Evolutionary conservation across 2,113 vertebrate species (phyloP).

Genomic region (Empidonax traillii): DNA sequence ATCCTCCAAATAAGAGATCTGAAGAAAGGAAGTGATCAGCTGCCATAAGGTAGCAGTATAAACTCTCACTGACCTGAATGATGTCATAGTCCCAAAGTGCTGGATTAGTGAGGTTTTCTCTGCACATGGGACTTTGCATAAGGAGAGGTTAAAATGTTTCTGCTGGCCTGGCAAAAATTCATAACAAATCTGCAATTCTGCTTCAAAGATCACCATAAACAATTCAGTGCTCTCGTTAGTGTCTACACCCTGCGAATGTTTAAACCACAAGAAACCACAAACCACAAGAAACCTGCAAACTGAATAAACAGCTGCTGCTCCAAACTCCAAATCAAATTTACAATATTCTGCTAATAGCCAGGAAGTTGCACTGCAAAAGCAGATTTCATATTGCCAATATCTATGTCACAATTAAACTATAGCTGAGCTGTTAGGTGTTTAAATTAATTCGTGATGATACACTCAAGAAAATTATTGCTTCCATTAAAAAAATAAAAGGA

Average conservation of each 20-base stretch:
- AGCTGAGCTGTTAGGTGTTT: constrained; percentile 39
- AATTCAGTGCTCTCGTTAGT: constrained; percentile 43
- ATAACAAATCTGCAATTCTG: constrained; percentile 34
- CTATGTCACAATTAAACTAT: constrained; percentile 22
- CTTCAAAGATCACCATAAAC: constrained; percentile 60
- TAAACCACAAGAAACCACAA: constrained; percentile 71
- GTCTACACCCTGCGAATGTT: constrained; percentile 66
- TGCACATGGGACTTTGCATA: background rate
- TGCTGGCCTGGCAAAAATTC: constrained; percentile 39
- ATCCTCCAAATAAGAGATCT: background rate
- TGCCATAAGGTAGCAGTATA: background rate
- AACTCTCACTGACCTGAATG: background rate
- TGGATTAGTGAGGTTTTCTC: background rate
- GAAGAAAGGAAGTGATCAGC: background rate
- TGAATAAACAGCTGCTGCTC: constrained; percentile 67
- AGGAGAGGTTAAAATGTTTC: constrained; percentile 20
- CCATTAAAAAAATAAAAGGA: background rate
- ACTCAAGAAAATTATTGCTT: constrained; percentile 14
- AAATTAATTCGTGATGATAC: constrained; percentile 31
- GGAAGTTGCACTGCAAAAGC: constrained; percentile 60
- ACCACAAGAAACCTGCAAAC: constrained; percentile 64
- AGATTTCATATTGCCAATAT: background rate
- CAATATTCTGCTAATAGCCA: constrained; percentile 35
- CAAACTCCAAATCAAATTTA: constrained; percentile 36
- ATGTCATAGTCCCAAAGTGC: background rate